Conservation (phyloP, 1,140 invertebrate species). For the Temnothorax curvispinosus region DNA sequence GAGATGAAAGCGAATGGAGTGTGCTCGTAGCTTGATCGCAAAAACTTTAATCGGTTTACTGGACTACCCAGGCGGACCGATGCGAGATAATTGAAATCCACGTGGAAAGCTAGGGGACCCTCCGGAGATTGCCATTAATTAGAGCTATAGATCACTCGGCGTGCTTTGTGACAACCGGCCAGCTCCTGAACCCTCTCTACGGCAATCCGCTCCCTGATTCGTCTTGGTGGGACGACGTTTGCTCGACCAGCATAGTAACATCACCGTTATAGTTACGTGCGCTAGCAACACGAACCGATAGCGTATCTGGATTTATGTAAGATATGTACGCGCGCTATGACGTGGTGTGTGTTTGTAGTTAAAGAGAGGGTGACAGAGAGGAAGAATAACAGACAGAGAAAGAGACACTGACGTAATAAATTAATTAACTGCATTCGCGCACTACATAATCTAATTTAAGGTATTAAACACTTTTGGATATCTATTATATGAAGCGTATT, state of each 20-base stretch:
- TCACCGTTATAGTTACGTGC: constrained; percentile 22
- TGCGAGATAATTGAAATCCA: constrained; percentile 81
- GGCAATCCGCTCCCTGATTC: constrained; percentile 58
- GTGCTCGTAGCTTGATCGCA: constrained; percentile 55
- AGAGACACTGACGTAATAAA: neutral
- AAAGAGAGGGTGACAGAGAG: neutral
- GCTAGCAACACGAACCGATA: constrained; percentile 51
- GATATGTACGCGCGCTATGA: constrained; percentile 41
- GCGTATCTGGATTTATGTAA: constrained; percentile 64
- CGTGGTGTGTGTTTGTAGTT: constrained; percentile 35
- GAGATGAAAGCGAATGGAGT: constrained; percentile 55
- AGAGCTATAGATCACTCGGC: constrained; percentile 79
- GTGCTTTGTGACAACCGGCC: constrained; percentile 77
- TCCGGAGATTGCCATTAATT: constrained; percentile 80
- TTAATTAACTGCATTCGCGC: neutral
- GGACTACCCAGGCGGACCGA: constrained; percentile 63
- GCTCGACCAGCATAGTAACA: constrained; percentile 43
- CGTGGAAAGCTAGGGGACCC: constrained; percentile 75
- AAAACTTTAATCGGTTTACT: constrained; percentile 77
- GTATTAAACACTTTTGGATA: neutral
- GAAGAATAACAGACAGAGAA: too few relatives aligned
- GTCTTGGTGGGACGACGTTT: constrained; percentile 66
- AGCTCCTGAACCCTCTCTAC: constrained; percentile 71
- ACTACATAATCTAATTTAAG: neutral
- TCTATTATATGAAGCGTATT: neutral